phyloP scores from a whole-genome alignment of 2,797 vertebrate species.

The Enteromius viviparus region DNA sequence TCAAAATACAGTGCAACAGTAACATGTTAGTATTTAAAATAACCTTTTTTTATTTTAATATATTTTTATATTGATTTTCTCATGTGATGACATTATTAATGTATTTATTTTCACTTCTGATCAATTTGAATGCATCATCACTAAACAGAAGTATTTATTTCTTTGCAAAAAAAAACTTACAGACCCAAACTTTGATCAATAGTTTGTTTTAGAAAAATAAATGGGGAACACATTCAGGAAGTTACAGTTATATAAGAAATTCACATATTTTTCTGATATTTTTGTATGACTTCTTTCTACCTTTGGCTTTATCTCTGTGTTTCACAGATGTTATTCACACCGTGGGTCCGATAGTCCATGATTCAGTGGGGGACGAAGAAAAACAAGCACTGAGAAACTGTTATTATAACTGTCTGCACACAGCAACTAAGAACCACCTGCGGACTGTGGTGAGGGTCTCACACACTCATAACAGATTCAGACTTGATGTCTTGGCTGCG shows the following conservation, averaged over 20 bases:
- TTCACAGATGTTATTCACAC: conserved; percentile 88
- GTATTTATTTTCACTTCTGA: background rate
- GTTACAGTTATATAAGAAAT: conserved; percentile 6
- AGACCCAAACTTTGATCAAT: background rate
- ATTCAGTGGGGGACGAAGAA: conserved; percentile 77
- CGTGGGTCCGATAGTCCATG: conserved; percentile 84
- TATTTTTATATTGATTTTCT: background rate
- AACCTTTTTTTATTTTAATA: background rate
- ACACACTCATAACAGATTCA: conserved; percentile 18
- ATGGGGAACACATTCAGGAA: background rate
- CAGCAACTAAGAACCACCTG: conserved; percentile 72
- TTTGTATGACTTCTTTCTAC: conserved; percentile 13
- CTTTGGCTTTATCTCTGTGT: conserved; percentile 18
- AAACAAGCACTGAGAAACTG: conserved; percentile 79
- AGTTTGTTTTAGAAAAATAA: background rate
- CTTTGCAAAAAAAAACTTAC: background rate
- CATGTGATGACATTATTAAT: background rate
- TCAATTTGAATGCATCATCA: too few species aligned
- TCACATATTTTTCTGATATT: conserved; percentile 22
- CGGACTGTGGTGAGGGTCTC: conserved; percentile 81
- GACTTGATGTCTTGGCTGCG: background rate
- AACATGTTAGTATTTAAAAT: background rate
- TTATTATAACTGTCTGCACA: conserved; percentile 82
- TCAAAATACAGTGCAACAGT: background rate
- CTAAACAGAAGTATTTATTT: background rate